Conservation (phyloP, 2,113 vertebrate genomes). For the Sardina pilchardus region DNA sequence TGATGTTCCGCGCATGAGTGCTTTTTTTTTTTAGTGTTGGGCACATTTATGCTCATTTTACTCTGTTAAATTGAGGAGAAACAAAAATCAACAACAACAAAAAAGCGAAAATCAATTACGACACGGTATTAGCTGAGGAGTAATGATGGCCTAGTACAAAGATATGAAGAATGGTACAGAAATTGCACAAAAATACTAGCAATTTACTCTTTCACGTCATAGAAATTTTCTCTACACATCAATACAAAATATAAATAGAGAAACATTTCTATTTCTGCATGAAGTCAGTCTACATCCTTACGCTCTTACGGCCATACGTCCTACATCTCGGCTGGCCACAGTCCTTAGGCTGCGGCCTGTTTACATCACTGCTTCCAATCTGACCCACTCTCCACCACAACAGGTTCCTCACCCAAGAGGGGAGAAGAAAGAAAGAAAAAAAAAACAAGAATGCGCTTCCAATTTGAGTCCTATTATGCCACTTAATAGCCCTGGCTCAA, state of each 20-base stretch:
- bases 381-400: background rate
- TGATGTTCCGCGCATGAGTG: background rate
- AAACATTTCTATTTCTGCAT: background rate
- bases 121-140: no score
- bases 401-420: background rate
- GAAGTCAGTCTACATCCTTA: background rate
- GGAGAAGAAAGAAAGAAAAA: background rate
- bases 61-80: background rate
- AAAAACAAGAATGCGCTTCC: constrained; percentile 15
- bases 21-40: background rate
- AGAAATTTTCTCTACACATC: background rate
- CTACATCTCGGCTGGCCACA: background rate
- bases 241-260: background rate
- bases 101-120: background rate
- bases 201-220: background rate
- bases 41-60: background rate
- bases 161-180: no score
- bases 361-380: background rate
- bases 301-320: no score
- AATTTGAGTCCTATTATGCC: constrained; percentile 30
- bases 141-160: no score
- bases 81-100: background rate
- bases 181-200: background rate
- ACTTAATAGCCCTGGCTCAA: constrained; percentile 51
- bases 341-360: background rate